These are phyloP conservation scores for Nibea coibor DNA, from an alignment of 2,113 vertebrate genomes.

Conservation along the genomic window DNA sequence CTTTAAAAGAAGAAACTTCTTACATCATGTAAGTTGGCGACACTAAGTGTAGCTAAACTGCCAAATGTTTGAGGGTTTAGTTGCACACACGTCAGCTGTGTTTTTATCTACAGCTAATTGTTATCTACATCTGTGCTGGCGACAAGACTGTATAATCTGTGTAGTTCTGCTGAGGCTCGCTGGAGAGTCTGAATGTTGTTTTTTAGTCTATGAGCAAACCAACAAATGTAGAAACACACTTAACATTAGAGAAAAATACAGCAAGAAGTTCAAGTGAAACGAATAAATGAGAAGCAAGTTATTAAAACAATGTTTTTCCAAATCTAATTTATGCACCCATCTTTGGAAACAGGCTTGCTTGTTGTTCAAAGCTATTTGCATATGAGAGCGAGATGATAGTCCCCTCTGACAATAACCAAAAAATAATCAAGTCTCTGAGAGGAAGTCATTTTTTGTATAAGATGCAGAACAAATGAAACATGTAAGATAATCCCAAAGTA, in stretches of 20 bases:
- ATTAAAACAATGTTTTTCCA: neutral
- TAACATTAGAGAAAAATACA: too few relatives aligned
- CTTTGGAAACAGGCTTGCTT: too few relatives aligned
- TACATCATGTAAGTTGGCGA: too few relatives aligned
- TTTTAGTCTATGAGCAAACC: too few relatives aligned
- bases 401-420: neutral
- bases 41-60: too few relatives aligned
- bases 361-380: too few relatives aligned
- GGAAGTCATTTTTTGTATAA: neutral
- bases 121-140: neutral
- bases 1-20: constrained; percentile 1
- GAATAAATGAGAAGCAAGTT: neutral
- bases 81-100: too few relatives aligned
- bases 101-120: neutral
- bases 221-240: neutral
- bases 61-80: too few relatives aligned
- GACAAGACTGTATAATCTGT: neutral
- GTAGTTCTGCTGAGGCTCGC: neutral
- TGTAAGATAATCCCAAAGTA: neutral
- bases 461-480: neutral
- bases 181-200: neutral
- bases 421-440: neutral
- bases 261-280: too few relatives aligned
- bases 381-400: neutral
- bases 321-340: too few relatives aligned